Evolutionary conservation across 1,140 invertebrate species (phyloP).

Genomic region (Goniozus legneri): DNA sequence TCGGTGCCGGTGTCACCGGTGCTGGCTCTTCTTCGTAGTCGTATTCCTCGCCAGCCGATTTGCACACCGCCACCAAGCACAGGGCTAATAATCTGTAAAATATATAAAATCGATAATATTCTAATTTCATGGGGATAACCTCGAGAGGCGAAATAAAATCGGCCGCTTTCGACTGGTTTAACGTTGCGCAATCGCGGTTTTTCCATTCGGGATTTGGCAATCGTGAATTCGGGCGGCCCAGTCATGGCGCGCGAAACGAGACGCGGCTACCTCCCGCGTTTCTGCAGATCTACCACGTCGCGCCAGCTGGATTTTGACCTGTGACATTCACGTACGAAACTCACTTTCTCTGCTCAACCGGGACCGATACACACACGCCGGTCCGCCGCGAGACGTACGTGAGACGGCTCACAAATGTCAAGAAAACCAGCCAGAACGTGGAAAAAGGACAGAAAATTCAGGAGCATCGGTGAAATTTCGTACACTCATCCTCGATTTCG

Average conservation of each 20-base stretch:
- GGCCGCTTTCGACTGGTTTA: too few species aligned
- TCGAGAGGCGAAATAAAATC: too few species aligned
- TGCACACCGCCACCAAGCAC: constrained; percentile 28
- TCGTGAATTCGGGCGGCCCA: not conserved
- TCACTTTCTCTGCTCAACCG: constrained; percentile 38
- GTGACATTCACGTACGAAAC: constrained; percentile 43
- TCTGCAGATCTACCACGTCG: not conserved
- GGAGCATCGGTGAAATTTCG: too few species aligned
- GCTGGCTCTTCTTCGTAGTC: constrained; percentile 34
- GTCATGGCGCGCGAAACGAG: constrained; percentile 11
- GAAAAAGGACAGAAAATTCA: constrained; percentile 13
- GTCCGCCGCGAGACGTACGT: constrained; percentile 21
- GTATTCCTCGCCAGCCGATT: constrained; percentile 37
- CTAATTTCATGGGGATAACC: too few species aligned
- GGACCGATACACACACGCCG: constrained; percentile 9
- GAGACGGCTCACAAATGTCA: constrained; percentile 33
- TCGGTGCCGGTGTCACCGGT: constrained; percentile 28
- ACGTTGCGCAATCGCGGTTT: not conserved
- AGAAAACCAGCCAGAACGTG: constrained; percentile 20
- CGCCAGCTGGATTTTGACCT: constrained; percentile 34
- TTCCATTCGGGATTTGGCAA: not conserved
- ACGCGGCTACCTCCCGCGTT: constrained; percentile 3
- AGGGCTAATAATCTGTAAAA: constrained; percentile 33
- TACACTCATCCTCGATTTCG: too few species aligned
- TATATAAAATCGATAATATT: too few species aligned